Percentiles rank a stretch among this genome's conserved stretches.
phyloP scores from a whole-genome alignment of 2,888 invertebrate genomes.

The Drosophila percnosoma region DNA sequence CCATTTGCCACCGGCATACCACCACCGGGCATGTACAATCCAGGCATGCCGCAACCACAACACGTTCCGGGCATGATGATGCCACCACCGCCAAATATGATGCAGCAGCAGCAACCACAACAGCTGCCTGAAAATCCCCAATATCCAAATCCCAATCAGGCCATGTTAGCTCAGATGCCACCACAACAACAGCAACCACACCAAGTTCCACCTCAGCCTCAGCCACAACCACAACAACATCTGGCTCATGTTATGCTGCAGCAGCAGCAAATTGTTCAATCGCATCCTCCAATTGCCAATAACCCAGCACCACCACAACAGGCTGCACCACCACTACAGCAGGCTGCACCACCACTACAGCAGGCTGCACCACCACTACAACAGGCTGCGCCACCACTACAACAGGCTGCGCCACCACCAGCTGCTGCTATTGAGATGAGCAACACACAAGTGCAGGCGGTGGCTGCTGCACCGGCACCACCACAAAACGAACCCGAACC shows the following conservation, averaged over 20 bases:
- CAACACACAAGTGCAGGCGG: conserved; percentile 72
- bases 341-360: neutral
- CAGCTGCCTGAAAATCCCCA: conserved; percentile 23
- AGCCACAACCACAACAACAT: conserved; percentile 33
- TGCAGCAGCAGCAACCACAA: conserved; percentile 34
- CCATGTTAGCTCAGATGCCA: conserved; percentile 40
- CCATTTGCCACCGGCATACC: conserved; percentile 77
- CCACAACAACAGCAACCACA: conserved; percentile 40
- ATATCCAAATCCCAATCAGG: conserved; percentile 38
- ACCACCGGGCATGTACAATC: conserved; percentile 84
- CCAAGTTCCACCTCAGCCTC: conserved; percentile 38
- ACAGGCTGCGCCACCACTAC: conserved; percentile 61
- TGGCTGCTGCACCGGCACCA: conserved; percentile 79
- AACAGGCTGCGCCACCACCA: conserved; percentile 64
- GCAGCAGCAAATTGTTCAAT: conserved; percentile 60
- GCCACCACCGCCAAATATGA: conserved; percentile 49
- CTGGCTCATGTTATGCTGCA: conserved; percentile 67
- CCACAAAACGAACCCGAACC: conserved; percentile 83
- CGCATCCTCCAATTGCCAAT: conserved; percentile 62
- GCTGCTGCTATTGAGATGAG: conserved; percentile 85
- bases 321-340: conserved; percentile 73
- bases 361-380: conserved; percentile 8
- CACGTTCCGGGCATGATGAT: conserved; percentile 60
- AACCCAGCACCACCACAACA: conserved; percentile 66
- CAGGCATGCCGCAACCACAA: conserved; percentile 61